Evolutionary conservation across 2,113 vertebrate species (phyloP).

Genomic region (Cervus canadensis): DNA sequence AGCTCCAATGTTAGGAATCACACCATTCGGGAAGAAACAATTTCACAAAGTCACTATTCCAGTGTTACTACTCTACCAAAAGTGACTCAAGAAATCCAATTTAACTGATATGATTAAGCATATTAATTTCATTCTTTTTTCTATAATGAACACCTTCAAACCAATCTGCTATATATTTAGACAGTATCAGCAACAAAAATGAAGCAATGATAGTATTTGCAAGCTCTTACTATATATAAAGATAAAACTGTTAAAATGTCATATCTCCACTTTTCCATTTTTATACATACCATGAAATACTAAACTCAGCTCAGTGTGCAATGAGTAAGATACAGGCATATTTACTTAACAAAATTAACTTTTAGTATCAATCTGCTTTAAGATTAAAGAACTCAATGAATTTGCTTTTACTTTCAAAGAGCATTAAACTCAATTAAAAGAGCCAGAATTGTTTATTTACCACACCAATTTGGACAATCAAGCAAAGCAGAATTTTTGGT

Average conservation of each 20-base stretch:
- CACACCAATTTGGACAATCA: background rate
- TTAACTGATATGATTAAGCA: background rate
- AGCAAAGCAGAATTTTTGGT: background rate
- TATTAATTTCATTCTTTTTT: background rate
- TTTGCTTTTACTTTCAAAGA: background rate
- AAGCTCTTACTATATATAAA: background rate
- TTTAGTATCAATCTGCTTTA: background rate
- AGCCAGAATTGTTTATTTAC: background rate
- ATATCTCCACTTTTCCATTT: background rate
- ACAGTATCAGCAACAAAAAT: background rate
- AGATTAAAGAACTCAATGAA: background rate
- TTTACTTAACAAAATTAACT: slow-evolving; percentile 9
- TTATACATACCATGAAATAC: slow-evolving; percentile 12
- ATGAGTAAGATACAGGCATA: background rate
- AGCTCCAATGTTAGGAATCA: background rate
- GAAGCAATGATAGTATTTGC: background rate
- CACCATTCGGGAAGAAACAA: background rate
- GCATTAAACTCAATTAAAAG: background rate
- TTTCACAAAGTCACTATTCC: background rate
- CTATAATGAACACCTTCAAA: background rate
- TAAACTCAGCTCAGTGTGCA: background rate
- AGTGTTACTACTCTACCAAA: background rate
- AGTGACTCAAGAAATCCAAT: background rate
- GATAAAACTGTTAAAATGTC: background rate
- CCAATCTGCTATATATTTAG: slow-evolving; percentile 5